Evolutionary conservation across 2,888 invertebrate species (phyloP), one percentile per base, ranked within the genome.

Genomic region (Sussaba pulchella): DNA sequence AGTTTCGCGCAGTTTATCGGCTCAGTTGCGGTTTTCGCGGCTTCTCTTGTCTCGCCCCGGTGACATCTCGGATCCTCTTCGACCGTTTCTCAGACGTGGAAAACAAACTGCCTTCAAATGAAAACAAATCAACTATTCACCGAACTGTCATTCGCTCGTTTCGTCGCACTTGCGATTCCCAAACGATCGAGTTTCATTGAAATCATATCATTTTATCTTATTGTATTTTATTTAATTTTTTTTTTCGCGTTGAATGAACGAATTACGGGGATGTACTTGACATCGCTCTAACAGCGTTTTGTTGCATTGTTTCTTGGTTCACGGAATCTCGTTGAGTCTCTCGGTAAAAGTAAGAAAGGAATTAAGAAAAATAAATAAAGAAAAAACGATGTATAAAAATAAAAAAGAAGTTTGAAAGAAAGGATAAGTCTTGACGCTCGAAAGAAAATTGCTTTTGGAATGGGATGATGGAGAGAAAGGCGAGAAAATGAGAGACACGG

Each of bases 21-120:
- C 72, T 81, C 77, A 73, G 81, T 77, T 81, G 77, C 73, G 81
- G 81, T 77, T 81, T 81, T 81, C 81, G 77, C 57, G 77, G 81
- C 77, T 73, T 81, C 69, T 71, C 57, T 50, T 52, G 50, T 69
- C 81, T 69, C 50, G 41, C 72, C 69, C 70, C 64, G 81, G 6
- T 6, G 31, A 73, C 73, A 59, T 64, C 73, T 52, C 52, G 14
- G 41, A 47, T 63, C 39, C 47, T 47, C 43, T 61, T 19, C n/a
- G 43, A 10, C 9, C 31, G 31, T 54, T 72, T 61, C 67, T 69
- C 54, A 41, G 26, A 63, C 43, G 21, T 12, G 24, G 36, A n/a
- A n/a, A n/a, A n/a, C 57, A 17, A 43, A 45, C 70, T 45, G 26
- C 26, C 31, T 57, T 17, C 8, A n/a, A 39, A 9, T 41, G 36